Conservation (phyloP, 2,113 vertebrate genomes). For the Cryptoleucopteryx plumbea region DNA sequence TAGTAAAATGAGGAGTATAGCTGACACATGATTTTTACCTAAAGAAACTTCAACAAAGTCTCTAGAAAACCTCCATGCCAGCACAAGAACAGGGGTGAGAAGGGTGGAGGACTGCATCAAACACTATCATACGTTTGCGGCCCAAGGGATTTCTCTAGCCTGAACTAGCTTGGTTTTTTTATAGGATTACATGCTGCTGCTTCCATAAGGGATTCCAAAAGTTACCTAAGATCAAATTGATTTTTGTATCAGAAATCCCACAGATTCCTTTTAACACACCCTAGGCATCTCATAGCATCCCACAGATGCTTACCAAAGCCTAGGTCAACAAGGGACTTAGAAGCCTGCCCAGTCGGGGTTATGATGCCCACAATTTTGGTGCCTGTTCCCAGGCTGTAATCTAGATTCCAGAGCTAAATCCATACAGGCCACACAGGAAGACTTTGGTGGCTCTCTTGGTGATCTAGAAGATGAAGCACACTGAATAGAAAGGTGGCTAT, state of each 20-base stretch:
- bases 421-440: neutral
- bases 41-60: neutral
- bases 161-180: neutral
- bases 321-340: neutral
- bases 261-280: neutral
- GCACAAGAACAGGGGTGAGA: neutral
- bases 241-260: neutral
- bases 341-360: neutral
- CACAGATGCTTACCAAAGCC: neutral
- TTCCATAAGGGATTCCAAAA: neutral
- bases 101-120: neutral
- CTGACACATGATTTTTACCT: neutral
- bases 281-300: neutral
- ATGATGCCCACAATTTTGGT: neutral
- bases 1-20: neutral
- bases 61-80: neutral
- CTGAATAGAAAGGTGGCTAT: neutral
- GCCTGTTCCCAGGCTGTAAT: neutral
- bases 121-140: neutral
- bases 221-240: neutral
- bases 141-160: neutral
- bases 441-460: neutral
- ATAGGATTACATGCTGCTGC: neutral
- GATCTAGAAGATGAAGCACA: neutral
- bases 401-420: neutral